phyloP scores from a whole-genome alignment of 2,888 invertebrate species.

The Exocentrus adspersus region DNA sequence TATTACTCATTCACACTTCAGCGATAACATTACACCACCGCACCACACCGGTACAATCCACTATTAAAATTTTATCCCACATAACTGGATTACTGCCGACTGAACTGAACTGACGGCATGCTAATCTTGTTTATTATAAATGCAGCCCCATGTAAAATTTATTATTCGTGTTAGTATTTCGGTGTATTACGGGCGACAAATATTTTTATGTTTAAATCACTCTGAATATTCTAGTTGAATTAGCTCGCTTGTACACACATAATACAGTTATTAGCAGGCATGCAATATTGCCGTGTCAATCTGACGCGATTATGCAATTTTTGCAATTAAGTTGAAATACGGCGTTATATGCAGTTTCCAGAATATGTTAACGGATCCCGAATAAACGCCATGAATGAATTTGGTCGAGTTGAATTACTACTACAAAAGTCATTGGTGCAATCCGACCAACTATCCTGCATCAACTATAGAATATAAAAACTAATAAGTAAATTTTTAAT shows the following conservation, averaged over 20 bases:
- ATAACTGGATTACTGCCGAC: conserved; percentile 51
- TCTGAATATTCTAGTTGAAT: conserved; percentile 38
- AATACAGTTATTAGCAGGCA: conserved; percentile 34
- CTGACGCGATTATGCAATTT: conserved; percentile 22
- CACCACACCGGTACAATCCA: conserved; percentile 11
- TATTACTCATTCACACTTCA: too few species aligned
- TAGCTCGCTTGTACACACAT: conserved; percentile 25
- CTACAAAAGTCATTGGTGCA: too few species aligned
- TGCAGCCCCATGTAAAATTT: conserved; percentile 49
- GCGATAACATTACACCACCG: background rate
- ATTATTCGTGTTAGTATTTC: conserved; percentile 39
- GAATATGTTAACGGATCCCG: background rate
- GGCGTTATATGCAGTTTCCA: background rate
- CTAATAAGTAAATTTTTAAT: too few species aligned
- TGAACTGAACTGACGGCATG: conserved; percentile 40
- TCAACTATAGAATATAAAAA: too few species aligned
- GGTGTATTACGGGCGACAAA: conserved; percentile 35
- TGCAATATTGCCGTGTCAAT: conserved; percentile 33
- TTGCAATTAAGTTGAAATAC: conserved; percentile 5
- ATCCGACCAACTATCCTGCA: too few species aligned
- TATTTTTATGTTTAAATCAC: conserved; percentile 45
- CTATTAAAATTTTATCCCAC: conserved; percentile 50
- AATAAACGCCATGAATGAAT: background rate
- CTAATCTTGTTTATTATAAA: conserved; percentile 52
- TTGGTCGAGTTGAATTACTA: background rate